Evolutionary conservation across 2,888 invertebrate genomes (phyloP).

Genomic region (Brassicogethes aeneus): DNA sequence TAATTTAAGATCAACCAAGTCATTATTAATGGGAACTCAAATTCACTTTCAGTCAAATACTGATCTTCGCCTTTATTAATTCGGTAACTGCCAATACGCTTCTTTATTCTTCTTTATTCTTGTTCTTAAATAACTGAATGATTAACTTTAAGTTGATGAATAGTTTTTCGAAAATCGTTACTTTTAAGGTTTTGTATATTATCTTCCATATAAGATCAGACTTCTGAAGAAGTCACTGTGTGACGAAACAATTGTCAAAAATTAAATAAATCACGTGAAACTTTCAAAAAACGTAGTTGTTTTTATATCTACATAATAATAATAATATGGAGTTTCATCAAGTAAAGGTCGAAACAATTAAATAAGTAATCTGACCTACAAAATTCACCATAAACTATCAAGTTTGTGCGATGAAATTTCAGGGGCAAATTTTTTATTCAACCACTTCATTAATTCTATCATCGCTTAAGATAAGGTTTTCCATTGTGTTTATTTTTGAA

Average conservation of each 20-base stretch:
- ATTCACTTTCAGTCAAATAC: slow-evolving; percentile 67
- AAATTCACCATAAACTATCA: slow-evolving; percentile 45
- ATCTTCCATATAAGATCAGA: slow-evolving; percentile 86
- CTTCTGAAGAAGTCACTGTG: no score
- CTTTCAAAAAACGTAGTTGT: no score
- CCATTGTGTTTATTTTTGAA: background rate
- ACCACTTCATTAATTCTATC: slow-evolving; percentile 46
- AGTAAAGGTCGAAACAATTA: no score
- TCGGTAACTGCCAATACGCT: slow-evolving; percentile 57
- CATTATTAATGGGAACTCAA: slow-evolving; percentile 69
- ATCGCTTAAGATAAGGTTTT: background rate
- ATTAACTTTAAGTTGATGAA: slow-evolving; percentile 82
- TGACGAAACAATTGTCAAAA: no score
- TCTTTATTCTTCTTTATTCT: slow-evolving; percentile 85
- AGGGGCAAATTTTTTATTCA: slow-evolving; percentile 84
- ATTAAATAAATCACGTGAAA: no score
- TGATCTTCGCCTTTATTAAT: slow-evolving; percentile 46
- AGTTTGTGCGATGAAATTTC: slow-evolving; percentile 77
- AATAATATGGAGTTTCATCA: no score
- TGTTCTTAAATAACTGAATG: slow-evolving; percentile 76
- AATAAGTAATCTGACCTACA: slow-evolving; percentile 66
- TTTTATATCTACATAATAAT: no score
- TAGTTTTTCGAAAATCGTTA: slow-evolving; percentile 67
- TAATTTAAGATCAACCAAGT: slow-evolving; percentile 67
- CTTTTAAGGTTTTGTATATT: slow-evolving; percentile 66